phyloP scores from a whole-genome alignment of 2,113 vertebrate species.

The Pterocles burchelli region DNA sequence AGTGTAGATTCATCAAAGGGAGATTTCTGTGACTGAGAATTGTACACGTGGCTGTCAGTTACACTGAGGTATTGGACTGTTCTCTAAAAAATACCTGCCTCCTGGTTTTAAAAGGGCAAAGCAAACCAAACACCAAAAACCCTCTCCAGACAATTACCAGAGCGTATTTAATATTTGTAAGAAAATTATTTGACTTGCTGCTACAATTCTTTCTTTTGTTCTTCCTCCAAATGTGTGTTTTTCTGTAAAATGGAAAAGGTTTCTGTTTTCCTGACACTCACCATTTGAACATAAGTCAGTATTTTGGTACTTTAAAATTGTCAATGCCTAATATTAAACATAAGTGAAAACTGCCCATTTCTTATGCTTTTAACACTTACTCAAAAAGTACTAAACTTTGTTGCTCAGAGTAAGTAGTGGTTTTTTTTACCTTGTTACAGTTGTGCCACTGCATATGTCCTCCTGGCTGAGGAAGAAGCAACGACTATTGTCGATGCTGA shows the following conservation, averaged over 20 bases:
- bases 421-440: constrained; percentile 62
- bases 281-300: neutral
- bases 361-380: neutral
- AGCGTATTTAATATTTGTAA: neutral
- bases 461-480: constrained; percentile 96
- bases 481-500: constrained; percentile 97
- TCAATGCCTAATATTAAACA: neutral
- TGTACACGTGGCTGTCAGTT: neutral
- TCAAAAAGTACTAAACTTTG: neutral
- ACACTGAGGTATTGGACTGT: neutral
- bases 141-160: neutral
- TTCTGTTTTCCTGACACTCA: neutral
- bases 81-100: neutral
- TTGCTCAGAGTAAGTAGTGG: neutral
- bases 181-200: neutral
- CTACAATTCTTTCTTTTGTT: neutral
- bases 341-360: neutral
- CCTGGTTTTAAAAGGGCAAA: neutral
- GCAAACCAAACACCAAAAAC: neutral
- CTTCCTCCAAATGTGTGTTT: neutral
- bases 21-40: neutral
- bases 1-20: neutral
- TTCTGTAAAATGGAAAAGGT: neutral
- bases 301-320: neutral
- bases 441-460: constrained; percentile 95